Percentiles rank a stretch among this genome's conserved stretches.
phyloP scores from a whole-genome alignment of 2,888 invertebrate genomes.

The Frankliniella fusca region DNA sequence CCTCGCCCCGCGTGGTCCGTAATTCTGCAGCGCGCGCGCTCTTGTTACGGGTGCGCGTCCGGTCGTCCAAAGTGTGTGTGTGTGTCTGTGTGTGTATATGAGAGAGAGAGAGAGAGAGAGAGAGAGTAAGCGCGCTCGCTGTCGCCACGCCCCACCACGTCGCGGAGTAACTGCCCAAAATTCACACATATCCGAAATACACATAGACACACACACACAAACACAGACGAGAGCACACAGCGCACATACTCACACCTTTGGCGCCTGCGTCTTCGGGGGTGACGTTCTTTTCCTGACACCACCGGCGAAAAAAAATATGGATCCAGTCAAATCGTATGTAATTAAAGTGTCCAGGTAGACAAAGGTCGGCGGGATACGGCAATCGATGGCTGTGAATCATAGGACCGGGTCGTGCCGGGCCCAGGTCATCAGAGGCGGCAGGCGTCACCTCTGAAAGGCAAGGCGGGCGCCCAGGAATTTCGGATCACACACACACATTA shows the following conservation, averaged over 20 bases:
- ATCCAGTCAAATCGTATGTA: not conserved
- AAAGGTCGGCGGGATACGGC: not conserved
- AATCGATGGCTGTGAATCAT: slow-evolving; percentile 11
- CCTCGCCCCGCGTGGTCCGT: not conserved
- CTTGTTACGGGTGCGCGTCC: too few relatives aligned
- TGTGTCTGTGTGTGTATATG: not conserved
- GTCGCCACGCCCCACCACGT: not conserved
- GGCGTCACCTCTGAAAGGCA: not conserved
- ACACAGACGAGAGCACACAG: not conserved
- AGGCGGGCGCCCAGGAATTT: not conserved
- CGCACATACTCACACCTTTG: not conserved
- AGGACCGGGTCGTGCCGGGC: not conserved
- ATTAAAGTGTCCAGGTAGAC: slow-evolving; percentile 22
- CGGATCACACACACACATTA: not conserved
- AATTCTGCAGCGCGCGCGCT: too few relatives aligned
- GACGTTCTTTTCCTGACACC: not conserved
- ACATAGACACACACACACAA: not conserved
- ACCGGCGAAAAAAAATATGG: not conserved
- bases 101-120: too few relatives aligned
- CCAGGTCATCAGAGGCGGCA: not conserved
- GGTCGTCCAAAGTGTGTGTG: too few relatives aligned
- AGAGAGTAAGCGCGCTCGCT: not conserved
- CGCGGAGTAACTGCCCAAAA: not conserved
- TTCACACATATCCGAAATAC: not conserved
- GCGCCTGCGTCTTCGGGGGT: not conserved